Base-by-base conservation (phyloP, 2,113 vertebrate genomes). In the Centropristis striata region DNA sequence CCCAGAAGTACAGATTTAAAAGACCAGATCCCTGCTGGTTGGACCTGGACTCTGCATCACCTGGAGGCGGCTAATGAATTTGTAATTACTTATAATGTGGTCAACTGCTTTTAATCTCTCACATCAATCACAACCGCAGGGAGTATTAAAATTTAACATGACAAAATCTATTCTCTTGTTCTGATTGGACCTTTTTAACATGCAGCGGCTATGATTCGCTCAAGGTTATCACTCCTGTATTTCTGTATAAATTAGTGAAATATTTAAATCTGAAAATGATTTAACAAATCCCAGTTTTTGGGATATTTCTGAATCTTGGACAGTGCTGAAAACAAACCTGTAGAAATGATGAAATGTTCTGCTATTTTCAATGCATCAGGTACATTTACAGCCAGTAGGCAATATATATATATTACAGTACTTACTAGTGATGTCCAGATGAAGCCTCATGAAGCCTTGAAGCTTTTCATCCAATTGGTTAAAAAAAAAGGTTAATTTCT, bases 1-100 rank as follows among this genome's bases (percentile, higher is more conserved):
- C 15, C 67, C 78, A 87, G 25, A 78, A 80, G 51, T 42, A 8
- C 28, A 72, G 50, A 84, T 81, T 74, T 77, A 39, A 68, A 55
- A 77, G 78, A 84, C 49, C 79, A 9, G 50, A 81, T 37, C 39
- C 49, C 44, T 61, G 46, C 78, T 86, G 70, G 68, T 37, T 50
- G 36, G 59, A n/a, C n/a, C n/a, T n/a, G n/a, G 37, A 47, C 58
- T 67, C 36, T 65, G 21, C n/a, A 44, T 84, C 64, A 71, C 18
- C 80, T 21, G 63, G 47, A 76, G 23, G 71, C 10, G 25, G 60
- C 67, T 54, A 68, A 60, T 74, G 51, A 5, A 86, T 83, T 21
- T 80, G 27, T 66, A 77, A 68, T 84, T 60, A 49, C 71, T 37
- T n/a, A 63, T 78, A 20, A 32, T 42, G 58, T 16, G 12, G 16